These are phyloP conservation scores for Medauroidea extradentata DNA, from an alignment of 1,140 invertebrate species.

Conservation along the genomic window DNA sequence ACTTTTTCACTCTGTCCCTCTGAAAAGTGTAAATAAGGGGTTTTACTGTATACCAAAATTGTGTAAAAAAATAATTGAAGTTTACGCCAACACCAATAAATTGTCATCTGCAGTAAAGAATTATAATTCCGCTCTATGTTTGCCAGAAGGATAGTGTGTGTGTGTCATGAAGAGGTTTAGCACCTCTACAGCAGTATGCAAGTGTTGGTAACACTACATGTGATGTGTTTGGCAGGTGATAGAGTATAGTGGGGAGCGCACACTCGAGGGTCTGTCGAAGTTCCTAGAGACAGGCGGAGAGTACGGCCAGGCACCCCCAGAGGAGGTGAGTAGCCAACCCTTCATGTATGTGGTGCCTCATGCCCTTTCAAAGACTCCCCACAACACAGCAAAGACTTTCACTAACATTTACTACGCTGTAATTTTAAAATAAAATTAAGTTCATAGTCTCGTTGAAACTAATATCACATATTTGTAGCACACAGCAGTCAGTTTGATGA, in stretches of 20 bases:
- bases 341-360: neutral
- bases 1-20: no score
- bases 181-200: neutral
- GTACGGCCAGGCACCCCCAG: constrained; percentile 56
- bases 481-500: neutral
- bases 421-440: no score
- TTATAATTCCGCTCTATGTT: neutral
- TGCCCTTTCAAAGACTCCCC: no score
- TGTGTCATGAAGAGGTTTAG: neutral
- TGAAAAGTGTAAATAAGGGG: no score
- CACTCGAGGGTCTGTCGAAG: constrained; percentile 86
- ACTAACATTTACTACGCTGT: no score
- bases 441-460: no score
- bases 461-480: no score
- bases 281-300: constrained; percentile 79
- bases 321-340: constrained; percentile 50
- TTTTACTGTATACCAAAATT: no score
- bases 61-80: no score
- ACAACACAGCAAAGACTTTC: no score
- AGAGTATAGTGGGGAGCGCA: constrained; percentile 93
- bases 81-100: neutral
- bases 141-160: neutral
- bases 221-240: constrained; percentile 55
- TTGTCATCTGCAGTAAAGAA: neutral
- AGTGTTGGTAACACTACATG: no score